Evolutionary conservation across 2,113 vertebrate genomes (phyloP).

Genomic region (Dunckerocampus dactyliophorus): DNA sequence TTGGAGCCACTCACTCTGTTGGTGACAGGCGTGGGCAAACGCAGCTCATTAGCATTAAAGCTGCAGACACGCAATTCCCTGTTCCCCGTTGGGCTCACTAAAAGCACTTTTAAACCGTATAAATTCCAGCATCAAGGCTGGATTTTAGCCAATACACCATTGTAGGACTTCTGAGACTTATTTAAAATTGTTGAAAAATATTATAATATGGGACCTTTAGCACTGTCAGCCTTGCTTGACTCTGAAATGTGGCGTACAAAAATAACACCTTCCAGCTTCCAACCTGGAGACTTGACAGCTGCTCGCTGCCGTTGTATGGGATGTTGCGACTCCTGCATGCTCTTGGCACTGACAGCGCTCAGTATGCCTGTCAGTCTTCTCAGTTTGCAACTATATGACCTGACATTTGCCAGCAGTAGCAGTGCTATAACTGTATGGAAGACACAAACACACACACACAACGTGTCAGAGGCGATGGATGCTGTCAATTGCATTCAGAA

Average conservation of each 20-base stretch:
- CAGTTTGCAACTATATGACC: slow-evolving; percentile 22
- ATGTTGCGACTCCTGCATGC: slow-evolving; percentile 28
- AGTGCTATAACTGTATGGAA: neutral
- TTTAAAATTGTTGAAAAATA: too few species aligned
- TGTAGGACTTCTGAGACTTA: too few species aligned
- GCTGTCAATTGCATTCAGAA: neutral
- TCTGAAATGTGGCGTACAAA: neutral
- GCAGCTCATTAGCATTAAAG: too few species aligned
- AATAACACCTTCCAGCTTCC: neutral
- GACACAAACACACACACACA: slow-evolving; percentile 3
- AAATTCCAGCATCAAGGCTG: too few species aligned
- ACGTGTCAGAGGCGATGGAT: neutral
- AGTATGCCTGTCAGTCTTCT: slow-evolving; percentile 46
- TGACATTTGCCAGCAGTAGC: slow-evolving; percentile 43
- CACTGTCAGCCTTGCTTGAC: neutral
- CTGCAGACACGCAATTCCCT: too few species aligned
- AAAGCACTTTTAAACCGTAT: too few species aligned
- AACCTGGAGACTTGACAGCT: slow-evolving; percentile 47
- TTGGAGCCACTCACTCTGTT: too few species aligned
- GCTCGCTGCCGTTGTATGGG: slow-evolving; percentile 22
- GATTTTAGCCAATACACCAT: too few species aligned
- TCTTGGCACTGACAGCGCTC: slow-evolving; percentile 52
- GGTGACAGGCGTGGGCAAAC: too few species aligned
- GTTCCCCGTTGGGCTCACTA: too few species aligned
- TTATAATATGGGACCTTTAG: neutral